A percentile compares a stretch with the other conserved stretches of the same genome.
Evolutionary conservation across 1,140 invertebrate genomes (phyloP).

Genomic region (Bombus picipes): DNA sequence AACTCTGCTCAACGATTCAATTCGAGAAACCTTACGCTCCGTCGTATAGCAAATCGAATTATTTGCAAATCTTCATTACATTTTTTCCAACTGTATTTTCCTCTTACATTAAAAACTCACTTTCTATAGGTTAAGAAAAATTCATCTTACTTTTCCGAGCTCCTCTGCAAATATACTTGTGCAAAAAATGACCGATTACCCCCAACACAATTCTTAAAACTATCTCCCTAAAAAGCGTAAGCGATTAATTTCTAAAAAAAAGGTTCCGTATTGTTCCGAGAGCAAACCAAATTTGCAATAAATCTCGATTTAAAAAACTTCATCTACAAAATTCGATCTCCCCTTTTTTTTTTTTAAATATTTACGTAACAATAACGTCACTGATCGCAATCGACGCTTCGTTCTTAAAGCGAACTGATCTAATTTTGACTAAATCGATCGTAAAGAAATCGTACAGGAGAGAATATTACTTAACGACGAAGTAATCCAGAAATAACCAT

Average conservation of each 20-base stretch:
- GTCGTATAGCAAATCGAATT: slow-evolving; percentile 39
- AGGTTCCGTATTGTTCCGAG: not conserved
- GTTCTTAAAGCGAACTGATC: no score
- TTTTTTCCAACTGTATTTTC: not conserved
- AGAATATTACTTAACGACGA: not conserved
- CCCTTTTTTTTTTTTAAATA: no score
- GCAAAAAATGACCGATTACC: no score
- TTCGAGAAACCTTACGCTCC: slow-evolving; percentile 33
- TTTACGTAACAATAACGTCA: no score
- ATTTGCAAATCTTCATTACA: slow-evolving; percentile 5
- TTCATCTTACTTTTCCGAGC: no score
- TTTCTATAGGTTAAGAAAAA: no score
- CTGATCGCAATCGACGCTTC: no score
- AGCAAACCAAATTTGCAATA: not conserved
- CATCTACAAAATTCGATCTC: no score
- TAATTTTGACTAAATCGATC: no score
- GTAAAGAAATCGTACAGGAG: not conserved
- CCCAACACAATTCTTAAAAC: no score
- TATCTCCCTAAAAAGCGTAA: not conserved
- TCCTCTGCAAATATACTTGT: no score
- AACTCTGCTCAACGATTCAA: slow-evolving; percentile 18
- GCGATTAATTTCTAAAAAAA: not conserved
- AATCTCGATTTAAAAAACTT: no score
- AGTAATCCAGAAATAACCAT: not conserved
- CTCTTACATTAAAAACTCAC: not conserved